Percentiles rank a stretch among this genome's conserved stretches.
Conservation (phyloP, 2,888 invertebrate species). For the Agonum fuliginosum region DNA sequence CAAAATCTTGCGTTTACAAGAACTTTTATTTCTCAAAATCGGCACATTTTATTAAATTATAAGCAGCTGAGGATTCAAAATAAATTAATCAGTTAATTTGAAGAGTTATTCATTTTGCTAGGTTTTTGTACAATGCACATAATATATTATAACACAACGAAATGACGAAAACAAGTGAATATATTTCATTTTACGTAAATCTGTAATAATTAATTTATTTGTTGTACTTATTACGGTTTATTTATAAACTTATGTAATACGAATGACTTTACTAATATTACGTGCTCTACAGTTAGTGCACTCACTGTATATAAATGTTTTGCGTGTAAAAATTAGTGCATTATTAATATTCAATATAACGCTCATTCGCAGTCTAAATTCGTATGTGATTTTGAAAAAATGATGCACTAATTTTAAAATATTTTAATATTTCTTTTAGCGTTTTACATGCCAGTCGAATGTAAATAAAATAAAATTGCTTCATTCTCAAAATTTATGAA, state of each 20-base stretch:
- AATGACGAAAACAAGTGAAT: conserved; percentile 37
- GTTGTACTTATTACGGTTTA: conserved; percentile 15
- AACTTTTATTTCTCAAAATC: too few relatives aligned
- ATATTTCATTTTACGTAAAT: conserved; percentile 38
- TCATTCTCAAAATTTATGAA: conserved; percentile 41
- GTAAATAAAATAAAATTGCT: conserved; percentile 44
- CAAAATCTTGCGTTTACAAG: neutral
- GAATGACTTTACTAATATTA: conserved; percentile 58
- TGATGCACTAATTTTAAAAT: conserved; percentile 32
- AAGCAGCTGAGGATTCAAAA: neutral
- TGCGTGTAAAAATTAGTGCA: conserved; percentile 37
- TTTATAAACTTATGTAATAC: conserved; percentile 45
- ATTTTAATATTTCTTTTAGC: conserved; percentile 40
- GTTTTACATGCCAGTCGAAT: conserved; percentile 40
- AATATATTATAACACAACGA: conserved; percentile 53
- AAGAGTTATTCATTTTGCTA: conserved; percentile 53
- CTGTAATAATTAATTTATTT: conserved; percentile 27
- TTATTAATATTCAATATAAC: conserved; percentile 3
- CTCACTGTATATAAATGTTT: conserved; percentile 55
- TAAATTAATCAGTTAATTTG: neutral
- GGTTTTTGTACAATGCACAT: conserved; percentile 54
- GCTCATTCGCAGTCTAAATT: neutral
- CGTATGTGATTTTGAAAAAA: neutral
- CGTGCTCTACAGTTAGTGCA: conserved; percentile 58
- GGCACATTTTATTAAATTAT: too few relatives aligned